Conservation (phyloP, 1,140 invertebrate genomes). For the Thalassaphorura encarpata region DNA sequence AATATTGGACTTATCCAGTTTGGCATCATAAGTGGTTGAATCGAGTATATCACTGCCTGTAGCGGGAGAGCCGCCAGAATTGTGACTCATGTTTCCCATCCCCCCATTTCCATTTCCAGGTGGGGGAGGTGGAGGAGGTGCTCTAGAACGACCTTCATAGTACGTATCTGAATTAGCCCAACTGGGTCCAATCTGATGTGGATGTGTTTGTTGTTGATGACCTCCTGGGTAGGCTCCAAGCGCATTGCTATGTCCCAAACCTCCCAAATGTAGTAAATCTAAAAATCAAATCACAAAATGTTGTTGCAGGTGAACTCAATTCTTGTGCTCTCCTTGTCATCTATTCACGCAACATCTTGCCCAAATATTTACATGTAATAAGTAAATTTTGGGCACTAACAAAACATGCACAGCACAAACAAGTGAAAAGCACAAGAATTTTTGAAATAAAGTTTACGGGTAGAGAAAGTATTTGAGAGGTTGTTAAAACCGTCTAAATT, state of each 20-base stretch:
- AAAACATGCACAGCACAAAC: neutral
- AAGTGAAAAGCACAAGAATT: neutral
- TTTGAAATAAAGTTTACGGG: slow-evolving; percentile 13
- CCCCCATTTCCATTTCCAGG: slow-evolving; percentile 23
- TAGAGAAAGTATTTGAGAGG: slow-evolving; percentile 26
- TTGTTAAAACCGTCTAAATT: slow-evolving; percentile 31
- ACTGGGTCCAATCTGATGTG: slow-evolving; percentile 24
- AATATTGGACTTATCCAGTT: slow-evolving; percentile 97
- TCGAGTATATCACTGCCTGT: slow-evolving; percentile 76
- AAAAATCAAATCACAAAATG: too few species aligned
- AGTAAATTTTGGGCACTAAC: too few species aligned
- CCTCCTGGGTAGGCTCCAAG: slow-evolving; percentile 39
- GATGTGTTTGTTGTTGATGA: slow-evolving; percentile 24
- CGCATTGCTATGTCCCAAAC: slow-evolving; percentile 53
- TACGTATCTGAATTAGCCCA: slow-evolving; percentile 33
- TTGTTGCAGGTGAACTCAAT: too few species aligned
- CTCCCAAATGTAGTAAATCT: slow-evolving; percentile 77
- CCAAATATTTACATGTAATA: too few species aligned
- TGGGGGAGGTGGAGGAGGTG: slow-evolving; percentile 16
- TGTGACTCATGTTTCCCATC: neutral
- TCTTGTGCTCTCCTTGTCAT: too few species aligned
- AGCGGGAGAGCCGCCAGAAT: slow-evolving; percentile 24
- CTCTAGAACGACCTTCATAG: slow-evolving; percentile 24
- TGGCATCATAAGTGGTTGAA: slow-evolving; percentile 66
- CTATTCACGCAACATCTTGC: too few species aligned